Percentiles rank a stretch among this genome's conserved stretches.
Evolutionary conservation across 2,113 vertebrate genomes (phyloP).

Genomic region (Lepidothrix coronata): DNA sequence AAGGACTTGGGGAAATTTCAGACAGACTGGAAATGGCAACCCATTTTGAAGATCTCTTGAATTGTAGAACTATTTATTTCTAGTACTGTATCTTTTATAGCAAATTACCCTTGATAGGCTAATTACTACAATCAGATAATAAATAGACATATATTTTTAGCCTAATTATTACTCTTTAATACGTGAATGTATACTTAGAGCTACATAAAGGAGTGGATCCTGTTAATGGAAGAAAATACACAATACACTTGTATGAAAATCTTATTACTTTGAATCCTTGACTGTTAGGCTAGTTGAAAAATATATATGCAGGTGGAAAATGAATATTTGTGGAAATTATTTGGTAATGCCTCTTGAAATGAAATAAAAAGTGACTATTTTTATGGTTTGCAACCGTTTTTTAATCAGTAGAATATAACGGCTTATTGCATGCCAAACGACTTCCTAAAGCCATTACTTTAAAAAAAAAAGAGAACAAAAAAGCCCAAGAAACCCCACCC

Average conservation of each 20-base stretch:
- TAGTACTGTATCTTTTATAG: conserved; percentile 72
- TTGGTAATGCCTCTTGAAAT: conserved; percentile 17
- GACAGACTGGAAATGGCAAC: conserved; percentile 54
- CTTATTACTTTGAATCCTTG: conserved; percentile 6
- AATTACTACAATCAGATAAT: conserved; percentile 65
- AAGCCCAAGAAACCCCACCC: background rate
- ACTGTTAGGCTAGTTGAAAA: conserved; percentile 51
- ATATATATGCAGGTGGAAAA: conserved; percentile 31
- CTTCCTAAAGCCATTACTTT: background rate
- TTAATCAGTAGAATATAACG: background rate
- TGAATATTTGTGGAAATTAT: conserved; percentile 32
- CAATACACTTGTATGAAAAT: conserved; percentile 48
- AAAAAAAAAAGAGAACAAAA: background rate
- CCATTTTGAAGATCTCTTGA: conserved; percentile 51
- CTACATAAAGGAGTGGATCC: conserved; percentile 40
- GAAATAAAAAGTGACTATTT: conserved; percentile 53
- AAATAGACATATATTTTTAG: conserved; percentile 68
- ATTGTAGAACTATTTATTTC: conserved; percentile 80
- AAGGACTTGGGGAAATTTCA: conserved; percentile 53
- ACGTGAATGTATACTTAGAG: conserved; percentile 68
- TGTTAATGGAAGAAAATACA: conserved; percentile 50
- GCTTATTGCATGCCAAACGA: background rate
- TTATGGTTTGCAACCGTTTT: conserved; percentile 39
- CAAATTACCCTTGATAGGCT: conserved; percentile 56
- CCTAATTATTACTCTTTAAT: conserved; percentile 68